Percentiles rank a stretch among this genome's conserved stretches.
phyloP scores from a whole-genome alignment of 2,113 vertebrate genomes.

The Bubo scandiacus region DNA sequence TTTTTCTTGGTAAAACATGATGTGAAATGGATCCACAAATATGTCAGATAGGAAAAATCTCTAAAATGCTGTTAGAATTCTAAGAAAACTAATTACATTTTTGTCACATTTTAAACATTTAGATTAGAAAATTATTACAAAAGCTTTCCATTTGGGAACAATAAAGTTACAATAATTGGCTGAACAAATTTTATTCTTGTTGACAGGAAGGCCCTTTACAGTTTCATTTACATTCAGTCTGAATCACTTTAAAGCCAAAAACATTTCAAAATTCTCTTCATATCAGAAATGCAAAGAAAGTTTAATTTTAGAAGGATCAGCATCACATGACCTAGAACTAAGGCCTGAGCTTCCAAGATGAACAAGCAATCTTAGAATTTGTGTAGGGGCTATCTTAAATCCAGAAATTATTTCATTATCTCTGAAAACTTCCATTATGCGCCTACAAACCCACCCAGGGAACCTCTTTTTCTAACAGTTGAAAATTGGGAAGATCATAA shows the following conservation, averaged over 20 bases:
- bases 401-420: background rate
- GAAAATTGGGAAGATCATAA: background rate
- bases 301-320: background rate
- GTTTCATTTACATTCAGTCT: background rate
- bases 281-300: constrained; percentile 9
- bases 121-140: background rate
- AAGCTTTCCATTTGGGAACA: background rate
- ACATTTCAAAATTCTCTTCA: background rate
- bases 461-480: background rate
- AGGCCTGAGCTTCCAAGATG: background rate
- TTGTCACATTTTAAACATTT: background rate
- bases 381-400: background rate
- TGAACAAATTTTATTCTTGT: background rate
- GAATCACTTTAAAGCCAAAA: background rate
- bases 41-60: background rate
- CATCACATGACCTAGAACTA: background rate
- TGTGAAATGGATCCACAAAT: background rate
- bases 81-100: background rate
- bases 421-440: background rate
- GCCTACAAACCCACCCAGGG: background rate
- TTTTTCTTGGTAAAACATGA: background rate
- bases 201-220: background rate
- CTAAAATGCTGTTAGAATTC: background rate
- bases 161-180: background rate
- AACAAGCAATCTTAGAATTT: background rate